Conservation (phyloP, 2,888 invertebrate genomes). For the Vesta saturnalis region DNA sequence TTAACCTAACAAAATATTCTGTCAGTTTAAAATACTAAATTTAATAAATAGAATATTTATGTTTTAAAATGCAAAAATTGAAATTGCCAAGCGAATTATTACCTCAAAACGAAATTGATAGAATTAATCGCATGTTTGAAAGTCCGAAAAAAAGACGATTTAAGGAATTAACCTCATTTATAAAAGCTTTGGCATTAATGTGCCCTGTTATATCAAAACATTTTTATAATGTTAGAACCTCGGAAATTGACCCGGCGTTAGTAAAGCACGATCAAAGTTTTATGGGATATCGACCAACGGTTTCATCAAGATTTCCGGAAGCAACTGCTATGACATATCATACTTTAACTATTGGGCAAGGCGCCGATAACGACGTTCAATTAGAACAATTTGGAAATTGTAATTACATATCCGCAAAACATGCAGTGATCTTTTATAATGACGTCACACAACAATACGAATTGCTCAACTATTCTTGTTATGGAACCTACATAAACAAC, state of each 20-base stretch:
- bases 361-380: constrained; percentile 69
- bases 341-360: constrained; percentile 77
- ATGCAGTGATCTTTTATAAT: constrained; percentile 86
- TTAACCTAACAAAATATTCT: neutral
- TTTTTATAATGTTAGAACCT: constrained; percentile 56
- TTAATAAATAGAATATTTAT: neutral
- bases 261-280: constrained; percentile 60
- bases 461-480: constrained; percentile 91
- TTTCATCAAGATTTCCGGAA: constrained; percentile 59
- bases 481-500: constrained; percentile 89
- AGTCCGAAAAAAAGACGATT: constrained; percentile 55
- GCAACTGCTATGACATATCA: constrained; percentile 73
- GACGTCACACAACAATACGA: constrained; percentile 86
- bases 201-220: constrained; percentile 69
- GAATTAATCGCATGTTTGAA: constrained; percentile 59
- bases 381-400: constrained; percentile 75
- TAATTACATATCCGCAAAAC: constrained; percentile 75
- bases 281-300: constrained; percentile 59
- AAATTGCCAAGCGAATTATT: constrained; percentile 71
- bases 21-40: neutral
- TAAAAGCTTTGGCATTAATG: constrained; percentile 71
- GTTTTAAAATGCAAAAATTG: constrained; percentile 53
- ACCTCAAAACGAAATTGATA: constrained; percentile 65
- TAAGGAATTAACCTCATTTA: constrained; percentile 46
- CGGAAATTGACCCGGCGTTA: constrained; percentile 58